These are phyloP conservation scores for Tokudaia tokunoshimensis DNA, from an alignment of 2,797 vertebrate species.

Conservation along the genomic window DNA sequence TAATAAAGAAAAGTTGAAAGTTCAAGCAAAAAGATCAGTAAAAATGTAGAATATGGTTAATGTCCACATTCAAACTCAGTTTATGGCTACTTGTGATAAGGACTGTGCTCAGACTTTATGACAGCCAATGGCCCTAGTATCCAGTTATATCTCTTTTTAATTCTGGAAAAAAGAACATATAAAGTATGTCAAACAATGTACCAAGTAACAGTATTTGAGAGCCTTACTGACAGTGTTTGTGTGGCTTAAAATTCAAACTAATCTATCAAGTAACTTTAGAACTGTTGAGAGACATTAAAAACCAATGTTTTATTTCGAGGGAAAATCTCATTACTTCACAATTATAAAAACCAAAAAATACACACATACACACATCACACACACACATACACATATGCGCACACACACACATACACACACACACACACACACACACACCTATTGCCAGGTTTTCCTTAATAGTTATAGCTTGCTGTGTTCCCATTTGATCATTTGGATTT, in stretches of 20 bases:
- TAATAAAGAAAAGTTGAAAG: background rate
- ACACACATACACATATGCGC: too few species aligned
- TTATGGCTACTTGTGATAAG: background rate
- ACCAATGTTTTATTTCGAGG: background rate
- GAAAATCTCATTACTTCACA: background rate
- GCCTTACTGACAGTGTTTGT: background rate
- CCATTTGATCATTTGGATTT: slow-evolving; percentile 53
- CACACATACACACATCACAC: too few species aligned
- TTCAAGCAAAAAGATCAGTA: background rate
- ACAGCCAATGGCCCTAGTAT: background rate
- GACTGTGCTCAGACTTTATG: background rate
- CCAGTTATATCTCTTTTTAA: background rate
- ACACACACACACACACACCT: background rate
- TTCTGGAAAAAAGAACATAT: background rate
- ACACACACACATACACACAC: background rate
- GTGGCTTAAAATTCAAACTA: background rate
- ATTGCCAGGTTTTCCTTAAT: background rate
- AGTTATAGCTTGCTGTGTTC: background rate
- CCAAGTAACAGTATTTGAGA: background rate
- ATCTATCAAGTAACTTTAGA: background rate
- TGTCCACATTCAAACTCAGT: background rate
- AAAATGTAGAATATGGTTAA: background rate
- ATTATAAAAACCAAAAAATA: background rate
- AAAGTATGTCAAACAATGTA: background rate
- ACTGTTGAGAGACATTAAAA: background rate